Conservation (phyloP, 2,888 invertebrate species). For the Camponotus fellah region DNA sequence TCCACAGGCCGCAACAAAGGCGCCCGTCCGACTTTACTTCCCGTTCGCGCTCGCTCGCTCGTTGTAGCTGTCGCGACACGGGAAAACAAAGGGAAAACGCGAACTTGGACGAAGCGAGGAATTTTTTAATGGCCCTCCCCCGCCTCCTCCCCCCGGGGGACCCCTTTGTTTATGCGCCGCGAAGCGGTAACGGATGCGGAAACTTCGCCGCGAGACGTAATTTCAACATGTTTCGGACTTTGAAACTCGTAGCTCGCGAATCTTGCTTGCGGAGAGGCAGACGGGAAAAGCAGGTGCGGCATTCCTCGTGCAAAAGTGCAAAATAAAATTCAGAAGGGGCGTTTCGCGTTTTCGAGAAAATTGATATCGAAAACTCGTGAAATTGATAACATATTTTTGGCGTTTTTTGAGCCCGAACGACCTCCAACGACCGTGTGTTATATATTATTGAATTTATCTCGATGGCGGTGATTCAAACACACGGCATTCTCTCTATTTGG, state of each 20-base stretch:
- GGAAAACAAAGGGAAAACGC: conserved; percentile 37
- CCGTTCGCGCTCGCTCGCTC: conserved; percentile 56
- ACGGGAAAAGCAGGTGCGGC: not conserved
- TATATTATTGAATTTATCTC: conserved; percentile 2
- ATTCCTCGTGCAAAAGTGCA: not conserved
- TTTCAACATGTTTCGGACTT: not conserved
- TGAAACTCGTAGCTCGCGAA: no score
- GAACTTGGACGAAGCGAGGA: conserved; percentile 39
- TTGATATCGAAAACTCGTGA: not conserved
- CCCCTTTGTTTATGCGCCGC: conserved; percentile 26
- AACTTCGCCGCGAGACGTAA: conserved; percentile 19
- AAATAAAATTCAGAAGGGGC: not conserved
- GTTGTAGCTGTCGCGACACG: conserved; percentile 51
- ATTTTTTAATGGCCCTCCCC: conserved; percentile 33
- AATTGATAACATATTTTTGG: not conserved
- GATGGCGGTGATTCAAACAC: not conserved
- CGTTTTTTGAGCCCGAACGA: not conserved
- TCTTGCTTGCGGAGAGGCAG: not conserved
- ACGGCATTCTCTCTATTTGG: not conserved
- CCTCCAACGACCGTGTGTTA: not conserved
- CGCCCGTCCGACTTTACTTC: conserved; percentile 73
- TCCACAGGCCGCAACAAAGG: conserved; percentile 57
- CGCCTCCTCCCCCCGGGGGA: not conserved
- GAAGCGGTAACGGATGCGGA: conserved; percentile 9
- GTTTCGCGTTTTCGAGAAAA: not conserved